Evolutionary conservation across 2,888 invertebrate species (phyloP), one percentile per base, ranked within the genome.

Genomic region (Pristionchus maxplancki): DNA sequence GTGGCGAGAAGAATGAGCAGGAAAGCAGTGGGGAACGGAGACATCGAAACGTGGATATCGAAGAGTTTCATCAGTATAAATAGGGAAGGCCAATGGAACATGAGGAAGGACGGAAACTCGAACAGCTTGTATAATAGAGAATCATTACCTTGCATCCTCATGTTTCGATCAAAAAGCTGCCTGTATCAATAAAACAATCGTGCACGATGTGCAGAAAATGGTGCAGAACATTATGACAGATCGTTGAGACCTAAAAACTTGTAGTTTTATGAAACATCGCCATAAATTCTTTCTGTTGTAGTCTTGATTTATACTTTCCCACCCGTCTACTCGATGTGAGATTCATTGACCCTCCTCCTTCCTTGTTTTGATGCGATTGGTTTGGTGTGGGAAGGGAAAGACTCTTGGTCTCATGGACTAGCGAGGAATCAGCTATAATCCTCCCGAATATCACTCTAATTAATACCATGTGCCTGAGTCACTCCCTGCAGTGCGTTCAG

Each of bases 321-420:
- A 58, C 58, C 4, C 24, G 58, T 58, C 58, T 58, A n/a, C 24
- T 58, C n/a, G 9, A 24, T 58, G 4, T 11, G 15, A 11, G 31
- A 64, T 64, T 64, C 64, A 31, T 13, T 64, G 64, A 31, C 64
- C 62, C 8, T n/a, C n/a, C 31, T 31, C 31, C 28, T 64, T 64
- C 64, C 64, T 64, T 64, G 31, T 64, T 64, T 64, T 64, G 34
- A 34, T 31, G 58, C 58, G 58, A 58, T 58, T 34, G 11, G 34
- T 31, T 28, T 64, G 31, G 64, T 64, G 64, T 64, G 64, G 34
- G 64, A 64, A 64, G 64, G 64, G 64, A 64, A 64, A 64, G 64
- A 3, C 34, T 1, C 20, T 34, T 64, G 34, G 34, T 64, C 64
- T 64, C 64, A 15, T 31, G 64, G 64, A 64, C n/a, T n/a, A 58